These are phyloP conservation scores for Pristis pectinata DNA, from an alignment of 2,797 vertebrate genomes.

Conservation along the genomic window DNA sequence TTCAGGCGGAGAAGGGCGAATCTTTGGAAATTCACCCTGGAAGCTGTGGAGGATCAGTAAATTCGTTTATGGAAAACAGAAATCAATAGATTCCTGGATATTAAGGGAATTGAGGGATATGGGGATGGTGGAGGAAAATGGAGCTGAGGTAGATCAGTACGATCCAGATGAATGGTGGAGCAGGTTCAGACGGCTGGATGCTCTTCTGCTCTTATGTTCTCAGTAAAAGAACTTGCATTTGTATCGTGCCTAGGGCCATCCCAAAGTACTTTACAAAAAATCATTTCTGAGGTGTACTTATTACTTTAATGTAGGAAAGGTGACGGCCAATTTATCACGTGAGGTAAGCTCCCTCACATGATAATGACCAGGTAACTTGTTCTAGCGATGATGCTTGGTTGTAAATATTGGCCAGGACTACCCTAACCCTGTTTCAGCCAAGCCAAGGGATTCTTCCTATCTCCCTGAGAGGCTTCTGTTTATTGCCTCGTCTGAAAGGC, in stretches of 20 bases:
- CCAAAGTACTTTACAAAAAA: background rate
- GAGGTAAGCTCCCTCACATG: background rate
- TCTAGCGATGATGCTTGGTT: background rate
- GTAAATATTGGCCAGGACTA: background rate
- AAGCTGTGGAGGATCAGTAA: too few species aligned
- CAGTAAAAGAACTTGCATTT: background rate
- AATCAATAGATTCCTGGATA: too few species aligned
- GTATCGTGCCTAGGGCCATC: background rate
- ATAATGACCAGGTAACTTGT: background rate
- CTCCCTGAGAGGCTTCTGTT: background rate
- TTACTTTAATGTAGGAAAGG: background rate
- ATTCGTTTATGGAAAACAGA: too few species aligned
- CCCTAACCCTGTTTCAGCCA: background rate
- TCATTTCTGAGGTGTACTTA: background rate
- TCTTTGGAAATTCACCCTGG: too few species aligned
- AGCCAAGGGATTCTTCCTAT: background rate
- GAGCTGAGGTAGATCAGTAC: too few species aligned
- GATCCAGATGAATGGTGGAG: too few species aligned
- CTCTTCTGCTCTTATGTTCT: background rate
- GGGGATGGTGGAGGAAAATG: too few species aligned
- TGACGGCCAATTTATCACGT: background rate
- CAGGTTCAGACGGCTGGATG: too few species aligned
- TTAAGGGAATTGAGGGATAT: too few species aligned
- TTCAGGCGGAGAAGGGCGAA: too few species aligned
- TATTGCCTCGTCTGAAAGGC: too few species aligned